Conservation (phyloP, 1,140 invertebrate genomes). For the Pseudomyrmex pallidus region DNA sequence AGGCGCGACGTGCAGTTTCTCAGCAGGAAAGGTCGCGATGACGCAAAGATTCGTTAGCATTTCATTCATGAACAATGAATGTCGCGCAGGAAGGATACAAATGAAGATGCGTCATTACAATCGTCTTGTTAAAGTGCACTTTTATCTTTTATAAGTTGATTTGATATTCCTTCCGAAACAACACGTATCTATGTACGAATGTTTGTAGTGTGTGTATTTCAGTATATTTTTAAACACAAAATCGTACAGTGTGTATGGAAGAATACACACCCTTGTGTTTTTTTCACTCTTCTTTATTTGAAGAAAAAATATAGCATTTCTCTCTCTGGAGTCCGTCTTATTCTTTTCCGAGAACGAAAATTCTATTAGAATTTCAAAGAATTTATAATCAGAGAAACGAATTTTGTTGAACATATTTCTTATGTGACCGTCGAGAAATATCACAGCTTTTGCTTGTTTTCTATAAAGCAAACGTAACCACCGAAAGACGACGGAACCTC, state of each 20-base stretch:
- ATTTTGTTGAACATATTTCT: slow-evolving; percentile 63
- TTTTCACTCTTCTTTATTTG: slow-evolving; percentile 27
- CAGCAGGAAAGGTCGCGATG: slow-evolving; percentile 61
- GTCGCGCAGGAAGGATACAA: slow-evolving; percentile 4
- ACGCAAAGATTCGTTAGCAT: slow-evolving; percentile 73
- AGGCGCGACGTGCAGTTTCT: slow-evolving; percentile 65
- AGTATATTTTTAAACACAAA: not conserved
- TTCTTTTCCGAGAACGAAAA: slow-evolving; percentile 21
- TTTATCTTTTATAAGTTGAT: not conserved
- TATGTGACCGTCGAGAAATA: slow-evolving; percentile 44
- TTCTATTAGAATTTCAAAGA: slow-evolving; percentile 40
- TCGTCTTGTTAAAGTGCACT: not conserved
- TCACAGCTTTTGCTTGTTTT: slow-evolving; percentile 63
- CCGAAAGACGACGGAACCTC: slow-evolving; percentile 3
- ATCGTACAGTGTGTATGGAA: slow-evolving; percentile 12
- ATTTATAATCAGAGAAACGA: slow-evolving; percentile 56
- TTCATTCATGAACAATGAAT: slow-evolving; percentile 63
- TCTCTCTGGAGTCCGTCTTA: slow-evolving; percentile 18
- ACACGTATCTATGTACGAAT: too few relatives aligned
- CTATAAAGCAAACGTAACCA: slow-evolving; percentile 66
- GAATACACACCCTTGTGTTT: slow-evolving; percentile 3
- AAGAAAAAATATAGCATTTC: slow-evolving; percentile 53
- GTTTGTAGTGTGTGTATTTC: not conserved
- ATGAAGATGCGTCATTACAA: slow-evolving; percentile 13
- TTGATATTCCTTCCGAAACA: slow-evolving; percentile 2